Base-by-base conservation (phyloP, 2,113 vertebrate species). In the Lophura nycthemera region DNA sequence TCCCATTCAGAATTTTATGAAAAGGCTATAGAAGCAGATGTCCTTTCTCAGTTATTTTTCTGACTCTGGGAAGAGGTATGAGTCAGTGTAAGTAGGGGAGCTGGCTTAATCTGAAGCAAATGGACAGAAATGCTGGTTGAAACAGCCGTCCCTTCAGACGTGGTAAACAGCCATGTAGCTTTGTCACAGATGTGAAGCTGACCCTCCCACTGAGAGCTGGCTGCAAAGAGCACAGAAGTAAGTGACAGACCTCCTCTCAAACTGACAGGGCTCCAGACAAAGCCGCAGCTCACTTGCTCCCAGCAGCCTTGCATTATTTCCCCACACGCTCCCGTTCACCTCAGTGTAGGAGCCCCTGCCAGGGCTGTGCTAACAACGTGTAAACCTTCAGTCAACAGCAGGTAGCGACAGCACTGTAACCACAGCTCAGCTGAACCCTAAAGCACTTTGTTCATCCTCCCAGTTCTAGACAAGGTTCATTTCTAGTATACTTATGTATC, bases 381-480 rank as follows among this genome's bases (percentile, higher is more conserved):
- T 50, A 50, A 89, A 78, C 64, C 50, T 71, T 52, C 72, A 74
- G 85, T 8, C 85, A 88, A 48, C 43, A 86, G 76, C 65, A 88
- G 57, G 60, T 77, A 83, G 80, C 30, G 71, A 70, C 79, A 93
- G 90, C 32, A n/a, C 90, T 81, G 67, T 11, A 52, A 77, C 56
- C 72, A 74, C 79, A 83, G 71, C 60, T 80, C 56, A 38, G 56
- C 25, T 34, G 29, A 60, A 76, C 59, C 64, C 60, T 43, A 25
- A 80, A 91, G 21, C 22, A 3, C 34, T 89, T 50, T 18, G 13
- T 30, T 87, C 45, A 76, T 71, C 38, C 71, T 89, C 60, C 82
- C 63, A 12, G 56, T 56, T 57, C 3, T 57, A 80, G 38, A 57
- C 1, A 1, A 25, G 20, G 14, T n/a, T 66, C 19, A 40, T 30